Evolutionary conservation across 2,113 vertebrate species (phyloP).

Genomic region (Thermophis baileyi): DNA sequence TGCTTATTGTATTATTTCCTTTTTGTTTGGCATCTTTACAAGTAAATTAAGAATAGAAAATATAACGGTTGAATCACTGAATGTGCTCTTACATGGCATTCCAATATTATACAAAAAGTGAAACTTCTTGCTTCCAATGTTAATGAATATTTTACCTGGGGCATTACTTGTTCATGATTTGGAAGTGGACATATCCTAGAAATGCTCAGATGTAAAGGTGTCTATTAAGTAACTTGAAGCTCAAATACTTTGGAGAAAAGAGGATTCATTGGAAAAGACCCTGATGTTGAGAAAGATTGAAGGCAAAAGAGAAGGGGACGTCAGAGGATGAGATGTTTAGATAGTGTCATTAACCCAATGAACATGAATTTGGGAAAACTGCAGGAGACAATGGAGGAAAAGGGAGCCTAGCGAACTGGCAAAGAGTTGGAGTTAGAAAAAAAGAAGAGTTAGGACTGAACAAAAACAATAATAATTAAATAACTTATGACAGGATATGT

Average conservation of each 20-base stretch:
- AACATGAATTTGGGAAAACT: no score
- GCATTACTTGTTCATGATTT: neutral
- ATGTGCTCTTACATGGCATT: neutral
- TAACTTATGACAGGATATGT: neutral
- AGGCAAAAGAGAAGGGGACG: no score
- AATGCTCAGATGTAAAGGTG: neutral
- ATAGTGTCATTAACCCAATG: no score
- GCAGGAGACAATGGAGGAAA: no score
- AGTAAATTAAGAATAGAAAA: neutral
- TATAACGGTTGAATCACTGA: neutral
- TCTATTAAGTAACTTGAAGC: neutral
- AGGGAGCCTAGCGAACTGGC: no score
- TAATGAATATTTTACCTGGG: neutral
- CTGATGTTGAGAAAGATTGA: no score
- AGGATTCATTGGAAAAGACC: no score
- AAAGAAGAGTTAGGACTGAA: no score
- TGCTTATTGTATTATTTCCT: neutral
- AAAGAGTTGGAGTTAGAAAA: no score
- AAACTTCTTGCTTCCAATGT: neutral
- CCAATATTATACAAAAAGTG: neutral
- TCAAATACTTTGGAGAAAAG: no score
- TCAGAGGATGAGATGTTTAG: no score
- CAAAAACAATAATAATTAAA: neutral
- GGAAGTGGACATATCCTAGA: neutral
- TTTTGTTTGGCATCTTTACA: neutral